Base-by-base conservation (phyloP, 2,888 invertebrate species). In the Heliconius charithonia region DNA sequence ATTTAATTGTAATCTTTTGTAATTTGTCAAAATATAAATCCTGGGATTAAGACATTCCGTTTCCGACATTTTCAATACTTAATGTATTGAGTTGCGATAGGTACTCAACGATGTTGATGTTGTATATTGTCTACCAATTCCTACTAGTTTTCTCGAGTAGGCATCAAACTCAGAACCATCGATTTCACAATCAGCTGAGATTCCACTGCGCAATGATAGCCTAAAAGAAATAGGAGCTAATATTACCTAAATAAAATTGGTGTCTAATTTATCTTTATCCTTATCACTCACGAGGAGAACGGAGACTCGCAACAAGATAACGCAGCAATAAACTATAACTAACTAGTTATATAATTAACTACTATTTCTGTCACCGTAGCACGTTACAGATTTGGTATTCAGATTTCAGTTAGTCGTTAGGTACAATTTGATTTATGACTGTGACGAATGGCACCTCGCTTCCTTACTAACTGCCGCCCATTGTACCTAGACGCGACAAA, bases 381-480 rank as follows among this genome's bases (percentile, higher is more conserved):
- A 80, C 81, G 77, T 79, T 71, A 63, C 82, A 87, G 86, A 90
- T 91, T 92, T 89, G 88, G 88, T 86, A 91, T 91, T 91, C 91
- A 90, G 88, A 91, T 91, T 92, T 89, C 88, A 89, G 90, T 88
- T 87, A 89, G 89, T 86, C 86, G 86, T 87, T 88, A 85, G 86
- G 83, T 83, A 85, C 85, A 86, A 89, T 90, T 91, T 91, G 89
- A 92, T 92, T 90, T 91, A 92, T 89, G 87, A 85, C 83, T 85
- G 83, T 79, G 83, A 85, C 76, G 73, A 75, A 80, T 75, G 75
- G 72, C 78, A 75, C 74, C 71, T 75, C 71, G 78, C 75, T 82
- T 82, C 82, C 83, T 79, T 75, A 77, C 74, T 76, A 79, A 77
- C 79, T 77, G 71, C 77, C 41, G 63, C 67, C 62, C 72, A 78